Base-by-base conservation (phyloP, 2,888 invertebrate genomes). In the Cryptus viduatorius region DNA sequence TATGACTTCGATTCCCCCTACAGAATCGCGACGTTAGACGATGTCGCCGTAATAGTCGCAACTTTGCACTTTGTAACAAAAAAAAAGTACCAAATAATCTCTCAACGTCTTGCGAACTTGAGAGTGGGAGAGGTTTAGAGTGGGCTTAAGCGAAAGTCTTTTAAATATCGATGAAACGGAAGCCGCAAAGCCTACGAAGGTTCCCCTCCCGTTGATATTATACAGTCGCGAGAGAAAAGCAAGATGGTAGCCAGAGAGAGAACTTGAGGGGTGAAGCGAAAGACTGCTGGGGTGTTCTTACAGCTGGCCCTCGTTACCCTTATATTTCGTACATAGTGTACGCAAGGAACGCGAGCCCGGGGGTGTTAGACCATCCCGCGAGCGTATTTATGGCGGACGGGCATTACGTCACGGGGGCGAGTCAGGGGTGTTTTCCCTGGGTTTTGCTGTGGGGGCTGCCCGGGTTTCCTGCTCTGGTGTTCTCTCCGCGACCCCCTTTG, bases 161-260 rank as follows among this genome's bases (percentile, higher is more conserved):
- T 87, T 82, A 84, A 87, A 87, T 87, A 87, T 87, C 86, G 86
- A 87, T 87, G 85, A 84, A 87, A 84, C 76, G 77, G 53, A 83
- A 85, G 79, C 84, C 84, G 71, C 82, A 84, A 84, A 84, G 84
- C 82, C 82, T 82, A 31, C 8, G 75, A 71, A 16, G 56, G 29
- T 14, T 76, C 37, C 37, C 37, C 37, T 67, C 79, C 65, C 65
- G 75, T 64, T 76, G 59, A 72, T 76, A 72, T 84, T 68, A 79
- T 48, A 79, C 29, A 14, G 37, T 1, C 61, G 1, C 31, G 71
- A 69, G 79, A 77, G 81, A 61, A 79, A 86, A 79, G 69, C 68
- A 77, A 76, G 75, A 85, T 61, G 80, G 82, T 82, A 77, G 69
- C 64, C 14, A 12, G 53, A 59, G 68, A 64, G 31, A 48, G 69